A percentile compares a stretch with the other conserved stretches of the same genome.
Evolutionary conservation across 2,113 vertebrate species (phyloP).

Genomic region (Ellobius talpinus): DNA sequence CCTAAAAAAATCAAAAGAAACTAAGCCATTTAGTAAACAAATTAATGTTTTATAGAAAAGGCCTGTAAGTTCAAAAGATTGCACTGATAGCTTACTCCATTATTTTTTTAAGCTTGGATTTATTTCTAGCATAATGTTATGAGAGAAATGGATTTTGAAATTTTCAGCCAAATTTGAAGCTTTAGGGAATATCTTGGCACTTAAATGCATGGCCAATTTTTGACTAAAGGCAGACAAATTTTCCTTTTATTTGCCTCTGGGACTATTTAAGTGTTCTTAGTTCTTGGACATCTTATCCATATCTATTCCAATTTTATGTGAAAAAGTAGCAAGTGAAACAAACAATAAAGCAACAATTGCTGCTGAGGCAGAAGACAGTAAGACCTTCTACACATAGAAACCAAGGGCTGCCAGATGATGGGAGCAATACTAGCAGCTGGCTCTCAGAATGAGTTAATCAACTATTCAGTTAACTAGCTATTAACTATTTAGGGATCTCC

Average conservation of each 20-base stretch:
- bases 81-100: constrained; percentile 11
- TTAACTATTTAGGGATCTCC: neutral
- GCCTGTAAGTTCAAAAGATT: neutral
- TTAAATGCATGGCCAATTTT: neutral
- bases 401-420: neutral
- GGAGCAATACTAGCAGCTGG: neutral
- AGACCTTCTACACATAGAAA: neutral
- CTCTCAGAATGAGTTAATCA: neutral
- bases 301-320: constrained; percentile 44
- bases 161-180: constrained; percentile 44
- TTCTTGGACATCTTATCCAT: constrained; percentile 20
- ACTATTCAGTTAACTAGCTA: neutral
- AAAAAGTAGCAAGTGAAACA: neutral
- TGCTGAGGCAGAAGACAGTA: neutral
- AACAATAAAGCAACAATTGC: neutral
- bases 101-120: constrained; percentile 35
- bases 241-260: constrained; percentile 18
- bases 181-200: neutral
- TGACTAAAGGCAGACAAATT: constrained; percentile 30
- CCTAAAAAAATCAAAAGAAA: neutral
- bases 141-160: constrained; percentile 54
- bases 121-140: neutral
- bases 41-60: neutral
- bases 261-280: neutral
- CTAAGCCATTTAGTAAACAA: constrained; percentile 34